phyloP scores from a whole-genome alignment of 2,113 vertebrate species.

The Donacobius atricapilla region DNA sequence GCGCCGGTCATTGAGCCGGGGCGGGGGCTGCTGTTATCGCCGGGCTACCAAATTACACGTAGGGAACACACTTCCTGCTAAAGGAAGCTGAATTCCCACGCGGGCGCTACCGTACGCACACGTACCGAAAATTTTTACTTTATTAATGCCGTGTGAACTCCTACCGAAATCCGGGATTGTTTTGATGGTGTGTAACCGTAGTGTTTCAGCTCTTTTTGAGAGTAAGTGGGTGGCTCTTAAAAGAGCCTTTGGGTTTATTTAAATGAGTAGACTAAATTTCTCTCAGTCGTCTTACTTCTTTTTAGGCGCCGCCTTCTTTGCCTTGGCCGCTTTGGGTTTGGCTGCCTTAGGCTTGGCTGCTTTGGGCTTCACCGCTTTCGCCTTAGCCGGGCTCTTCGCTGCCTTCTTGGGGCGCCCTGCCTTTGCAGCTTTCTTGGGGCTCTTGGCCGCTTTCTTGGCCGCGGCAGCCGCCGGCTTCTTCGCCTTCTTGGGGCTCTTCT shows the following conservation, averaged over 20 bases:
- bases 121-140: fast-evolving
- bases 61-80: fast-evolving
- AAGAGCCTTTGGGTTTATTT: constrained; percentile 71
- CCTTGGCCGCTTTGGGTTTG: constrained; percentile 46
- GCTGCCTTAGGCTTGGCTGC: neutral
- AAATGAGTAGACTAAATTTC: neutral
- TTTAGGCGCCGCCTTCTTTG: neutral
- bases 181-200: neutral
- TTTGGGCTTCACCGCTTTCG: neutral
- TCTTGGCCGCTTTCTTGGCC: constrained; percentile 61
- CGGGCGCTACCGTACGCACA: fast-evolving
- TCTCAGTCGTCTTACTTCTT: constrained; percentile 22
- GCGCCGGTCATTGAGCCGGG: fast-evolving
- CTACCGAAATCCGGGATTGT: fast-evolving
- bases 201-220: neutral
- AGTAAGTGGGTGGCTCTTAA: constrained; percentile 67
- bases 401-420: constrained; percentile 29
- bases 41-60: fast-evolving
- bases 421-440: constrained; percentile 57
- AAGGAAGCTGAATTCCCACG: fast-evolving
- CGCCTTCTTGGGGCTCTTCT: constrained; percentile 67
- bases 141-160: fast-evolving
- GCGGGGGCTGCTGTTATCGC: too few relatives aligned
- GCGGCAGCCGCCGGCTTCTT: constrained; percentile 36
- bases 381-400: constrained; percentile 31